Evolutionary conservation across 2,113 vertebrate genomes (phyloP), one percentile per base, ranked within the genome.

Genomic region (Hyla sarda): DNA sequence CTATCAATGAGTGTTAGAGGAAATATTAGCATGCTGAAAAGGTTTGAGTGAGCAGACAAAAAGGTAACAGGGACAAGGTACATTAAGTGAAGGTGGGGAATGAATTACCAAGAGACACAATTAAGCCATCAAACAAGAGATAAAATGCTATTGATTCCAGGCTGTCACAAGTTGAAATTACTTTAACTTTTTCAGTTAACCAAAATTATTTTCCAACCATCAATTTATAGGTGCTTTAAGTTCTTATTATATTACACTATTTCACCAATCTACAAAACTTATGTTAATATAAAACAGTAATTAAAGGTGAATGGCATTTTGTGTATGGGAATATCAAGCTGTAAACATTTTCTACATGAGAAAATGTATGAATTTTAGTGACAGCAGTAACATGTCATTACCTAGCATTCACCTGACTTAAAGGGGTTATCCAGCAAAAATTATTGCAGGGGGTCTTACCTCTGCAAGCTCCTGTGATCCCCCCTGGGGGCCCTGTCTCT

Each of bases 131-230:
- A 67, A 41, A 82, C 25, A 67, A 30, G 58, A 48, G 67, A 82
- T 48, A 82, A 82, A 82, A 82, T 65, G 41, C 41, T 34, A 82
- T 82, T 82, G 79, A 82, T 82, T 82, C 41, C 60, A 67, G 41
- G 30, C 60, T 82, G 60, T 48, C 37, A 82, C 8, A 82, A 69
- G 79, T 82, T 82, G 45, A 67, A 82, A 82, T 82, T 11, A 32
- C n/a, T 65, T 30, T 82, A 82, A 69, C 79, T 67, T 82, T 82
- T 41, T 48, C 79, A 82, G n/a, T n/a, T n/a, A n/a, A n/a, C n/a
- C 41, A 82, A 67, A 82, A 25, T 16, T 69, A n/a, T 67, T 5
- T 69, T 25, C 17, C 41, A 69, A 60, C 13, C 60, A 82, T 58
- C 34, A 67, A 17, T 47, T 82, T 82, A 50, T 67, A 32, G n/a